phyloP scores from a whole-genome alignment of 2,113 vertebrate species.

The Tragelaphus strepsiceros region DNA sequence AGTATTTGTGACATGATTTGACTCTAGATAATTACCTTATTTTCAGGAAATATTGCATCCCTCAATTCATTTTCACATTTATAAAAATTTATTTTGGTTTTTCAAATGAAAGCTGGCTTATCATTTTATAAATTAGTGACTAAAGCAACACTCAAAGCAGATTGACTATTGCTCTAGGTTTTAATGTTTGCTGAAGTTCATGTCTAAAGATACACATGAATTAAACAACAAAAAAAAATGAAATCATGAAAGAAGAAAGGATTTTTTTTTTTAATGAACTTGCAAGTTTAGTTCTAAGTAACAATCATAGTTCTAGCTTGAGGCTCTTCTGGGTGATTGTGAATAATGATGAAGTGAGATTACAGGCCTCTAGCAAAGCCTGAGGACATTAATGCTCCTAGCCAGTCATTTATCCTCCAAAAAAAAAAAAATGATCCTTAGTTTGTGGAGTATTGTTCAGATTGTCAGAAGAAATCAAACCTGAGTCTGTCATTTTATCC shows the following conservation, averaged over 20 bases:
- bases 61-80: constrained; percentile 5
- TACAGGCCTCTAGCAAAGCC: constrained; percentile 19
- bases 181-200: not conserved
- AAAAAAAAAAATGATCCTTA: not conserved
- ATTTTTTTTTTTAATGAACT: not conserved
- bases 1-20: not conserved
- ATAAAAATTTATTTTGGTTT: constrained; percentile 27
- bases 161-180: not conserved
- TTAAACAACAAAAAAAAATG: constrained; percentile 27
- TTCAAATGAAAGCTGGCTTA: not conserved
- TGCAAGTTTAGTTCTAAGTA: constrained; percentile 33
- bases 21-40: not conserved
- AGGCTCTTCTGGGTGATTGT: not conserved
- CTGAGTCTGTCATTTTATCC: not conserved
- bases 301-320: constrained; percentile 32
- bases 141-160: not conserved
- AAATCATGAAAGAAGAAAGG: constrained; percentile 17
- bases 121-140: constrained; percentile 49
- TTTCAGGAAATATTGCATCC: not conserved
- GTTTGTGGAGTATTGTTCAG: not conserved
- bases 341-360: constrained; percentile 33
- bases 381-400: not conserved
- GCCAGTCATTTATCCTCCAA: not conserved
- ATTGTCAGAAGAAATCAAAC: constrained; percentile 5
- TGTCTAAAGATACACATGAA: not conserved